A percentile compares a stretch with the other conserved stretches of the same genome.
Conservation (phyloP, 2,797 vertebrate species). For the Chrosomus eos region DNA sequence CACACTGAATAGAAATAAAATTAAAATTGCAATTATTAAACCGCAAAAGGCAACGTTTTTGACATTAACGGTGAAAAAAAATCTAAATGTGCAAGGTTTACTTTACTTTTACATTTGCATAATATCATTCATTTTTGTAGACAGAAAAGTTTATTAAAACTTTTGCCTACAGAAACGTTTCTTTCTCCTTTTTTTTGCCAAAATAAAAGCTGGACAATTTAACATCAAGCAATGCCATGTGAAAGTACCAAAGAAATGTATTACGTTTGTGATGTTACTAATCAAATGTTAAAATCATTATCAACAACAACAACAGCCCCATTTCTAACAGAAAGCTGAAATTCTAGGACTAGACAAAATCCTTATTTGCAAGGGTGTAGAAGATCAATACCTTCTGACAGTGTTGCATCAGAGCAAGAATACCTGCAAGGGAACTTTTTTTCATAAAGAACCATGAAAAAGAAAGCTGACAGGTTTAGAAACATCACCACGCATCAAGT, state of each 20-base stretch:
- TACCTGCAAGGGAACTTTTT: slow-evolving; percentile 67
- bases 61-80: background rate
- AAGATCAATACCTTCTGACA: slow-evolving; percentile 15
- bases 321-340: background rate
- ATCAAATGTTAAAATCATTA: too few species aligned
- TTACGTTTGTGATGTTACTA: too few species aligned
- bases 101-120: too few species aligned
- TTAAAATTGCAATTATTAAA: background rate
- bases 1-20: background rate
- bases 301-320: background rate
- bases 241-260: background rate
- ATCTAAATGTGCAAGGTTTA: background rate
- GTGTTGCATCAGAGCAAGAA: slow-evolving; percentile 40
- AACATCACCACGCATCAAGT: slow-evolving; percentile 66
- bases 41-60: background rate
- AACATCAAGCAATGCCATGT: background rate
- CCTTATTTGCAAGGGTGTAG: background rate
- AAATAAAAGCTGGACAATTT: background rate
- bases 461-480: slow-evolving; percentile 69
- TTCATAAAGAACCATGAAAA: slow-evolving; percentile 47
- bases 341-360: background rate
- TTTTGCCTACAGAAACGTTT: background rate
- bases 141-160: background rate
- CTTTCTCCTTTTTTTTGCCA: too few species aligned
- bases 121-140: background rate